Conservation (phyloP, 92 coral and sea anemone species). For the Scolanthus callimorphus region DNA sequence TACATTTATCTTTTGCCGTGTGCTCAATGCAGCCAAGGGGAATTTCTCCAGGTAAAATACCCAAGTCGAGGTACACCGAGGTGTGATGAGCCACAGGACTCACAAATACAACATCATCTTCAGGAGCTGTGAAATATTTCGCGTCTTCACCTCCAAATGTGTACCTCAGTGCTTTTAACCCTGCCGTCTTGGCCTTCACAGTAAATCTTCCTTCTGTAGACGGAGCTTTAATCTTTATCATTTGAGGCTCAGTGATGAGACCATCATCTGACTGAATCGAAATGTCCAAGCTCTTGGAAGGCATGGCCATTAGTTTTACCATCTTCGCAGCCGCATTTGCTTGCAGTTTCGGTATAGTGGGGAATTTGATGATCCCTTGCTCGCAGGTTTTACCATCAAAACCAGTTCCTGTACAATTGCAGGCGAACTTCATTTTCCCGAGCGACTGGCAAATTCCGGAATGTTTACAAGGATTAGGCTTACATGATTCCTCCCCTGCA, state of each 20-base stretch:
- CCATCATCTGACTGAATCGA: conserved; percentile 4
- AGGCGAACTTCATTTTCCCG: not conserved
- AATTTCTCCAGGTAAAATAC: conserved; percentile 2
- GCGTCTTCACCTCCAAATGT: conserved; percentile 4
- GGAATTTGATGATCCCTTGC: conserved; percentile 6
- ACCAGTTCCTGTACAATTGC: conserved; percentile 6
- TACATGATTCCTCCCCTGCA: conserved; percentile 3
- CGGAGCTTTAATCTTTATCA: not conserved
- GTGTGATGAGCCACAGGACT: conserved; percentile 1
- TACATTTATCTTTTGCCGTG: not conserved
- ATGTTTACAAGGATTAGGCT: conserved; percentile 18
- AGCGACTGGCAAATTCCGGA: conserved; percentile 6
- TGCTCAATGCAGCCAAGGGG: conserved; percentile 1
- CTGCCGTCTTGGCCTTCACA: conserved; percentile 1
- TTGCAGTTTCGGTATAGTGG: conserved; percentile 4
- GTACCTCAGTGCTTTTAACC: conserved; percentile 1
- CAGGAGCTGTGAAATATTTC: not conserved
- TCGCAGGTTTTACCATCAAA: conserved; percentile 3
- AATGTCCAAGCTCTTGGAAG: not conserved
- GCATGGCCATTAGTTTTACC: not conserved
- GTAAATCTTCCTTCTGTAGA: conserved; percentile 4
- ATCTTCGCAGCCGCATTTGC: not conserved
- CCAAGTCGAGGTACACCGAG: not conserved
- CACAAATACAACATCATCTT: conserved; percentile 2
- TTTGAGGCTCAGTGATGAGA: not conserved